Conservation (phyloP, 2,113 vertebrate genomes). For the Coptodon rendalli region DNA sequence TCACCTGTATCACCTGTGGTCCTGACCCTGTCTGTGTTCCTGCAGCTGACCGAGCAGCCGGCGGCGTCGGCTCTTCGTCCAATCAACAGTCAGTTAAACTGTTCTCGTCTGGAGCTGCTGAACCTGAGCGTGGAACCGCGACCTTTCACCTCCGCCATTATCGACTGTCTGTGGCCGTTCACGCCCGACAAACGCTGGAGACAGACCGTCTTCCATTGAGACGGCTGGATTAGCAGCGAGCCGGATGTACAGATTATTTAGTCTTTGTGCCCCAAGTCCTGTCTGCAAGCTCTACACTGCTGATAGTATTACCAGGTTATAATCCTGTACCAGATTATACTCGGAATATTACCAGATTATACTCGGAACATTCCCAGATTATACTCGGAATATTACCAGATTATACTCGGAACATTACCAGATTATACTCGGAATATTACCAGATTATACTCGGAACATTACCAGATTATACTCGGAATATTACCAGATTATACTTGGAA, state of each 20-base stretch:
- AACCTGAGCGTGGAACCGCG: slow-evolving; percentile 81
- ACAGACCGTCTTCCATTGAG: slow-evolving; percentile 88
- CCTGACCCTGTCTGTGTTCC: neutral
- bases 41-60: slow-evolving; percentile 84
- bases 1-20: neutral
- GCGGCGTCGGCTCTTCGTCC: slow-evolving; percentile 79
- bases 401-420: fast-evolving
- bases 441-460: fast-evolving
- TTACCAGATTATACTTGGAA: neutral
- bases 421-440: fast-evolving
- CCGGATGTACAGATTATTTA: neutral
- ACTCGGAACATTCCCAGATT: fast-evolving
- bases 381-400: fast-evolving
- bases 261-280: neutral
- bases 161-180: slow-evolving; percentile 92
- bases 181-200: slow-evolving; percentile 91
- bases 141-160: slow-evolving; percentile 81
- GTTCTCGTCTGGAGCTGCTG: slow-evolving; percentile 84
- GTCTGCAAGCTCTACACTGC: neutral
- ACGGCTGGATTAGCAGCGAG: neutral
- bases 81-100: slow-evolving; percentile 83
- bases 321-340: neutral
- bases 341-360: fast-evolving
- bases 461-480: fast-evolving
- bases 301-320: neutral